Evolutionary conservation across 1,140 invertebrate genomes (phyloP), one percentile per base, ranked within the genome.

Genomic region (Papilio helenus): DNA sequence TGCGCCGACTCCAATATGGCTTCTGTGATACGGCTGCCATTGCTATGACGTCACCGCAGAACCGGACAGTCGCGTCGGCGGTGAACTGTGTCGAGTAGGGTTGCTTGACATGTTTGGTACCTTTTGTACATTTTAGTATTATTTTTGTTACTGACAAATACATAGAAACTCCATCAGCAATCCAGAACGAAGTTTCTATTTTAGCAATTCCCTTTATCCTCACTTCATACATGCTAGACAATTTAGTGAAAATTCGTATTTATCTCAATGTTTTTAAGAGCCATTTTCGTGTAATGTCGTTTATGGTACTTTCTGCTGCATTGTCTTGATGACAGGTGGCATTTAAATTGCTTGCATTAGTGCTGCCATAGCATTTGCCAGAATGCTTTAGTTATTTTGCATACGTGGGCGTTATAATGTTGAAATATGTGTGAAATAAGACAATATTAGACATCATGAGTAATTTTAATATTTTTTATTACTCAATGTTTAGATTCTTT

Each of bases 21-120:
- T 92, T 93, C 90, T 89, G 86, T 85, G 90, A 87, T 86, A 81
- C 81, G 91, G 86, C 87, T 90, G 92, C 89, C 88, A 88, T 87
- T 87, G 82, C 44, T 85, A 80, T 94, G 92, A 93, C 92, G 91
- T 94, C 91, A 93, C 79, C 81, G 81, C 84, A 83, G 80, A 80
- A 88, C 84, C 84, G 88, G 85, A 88, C 87, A 83, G 82, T 81
- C 81, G 84, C 84, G 82, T 81, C 81, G 84, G 82, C 76, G 34
- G 76, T 61, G 29, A 61, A 77, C 76, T 58, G 76, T 77, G 76
- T 44, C 51, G 34, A 20, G 76, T 77, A 77, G 74, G 55, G 74
- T 77, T 77, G 76, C 39, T 58, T 77, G 23, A 68, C 61, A 16
- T 68, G 26, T 77, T 65, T 77, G 76, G 65, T 77, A 55, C 73